Evolutionary conservation across 2,113 vertebrate species (phyloP).

Genomic region (Coreoperca whiteheadi): DNA sequence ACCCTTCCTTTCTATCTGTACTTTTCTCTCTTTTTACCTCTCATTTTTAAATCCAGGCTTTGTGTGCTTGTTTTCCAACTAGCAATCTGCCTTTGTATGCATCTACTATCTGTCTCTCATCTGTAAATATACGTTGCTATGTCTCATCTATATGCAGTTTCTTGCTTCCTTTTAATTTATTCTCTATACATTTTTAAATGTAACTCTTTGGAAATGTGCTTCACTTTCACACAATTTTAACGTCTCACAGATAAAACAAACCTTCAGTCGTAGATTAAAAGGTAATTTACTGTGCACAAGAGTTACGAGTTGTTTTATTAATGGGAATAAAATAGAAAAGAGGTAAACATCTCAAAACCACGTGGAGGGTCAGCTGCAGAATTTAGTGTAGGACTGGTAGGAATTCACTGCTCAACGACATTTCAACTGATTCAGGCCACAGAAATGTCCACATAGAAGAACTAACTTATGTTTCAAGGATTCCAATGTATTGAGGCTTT

Average conservation of each 20-base stretch:
- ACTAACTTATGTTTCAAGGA: not conserved
- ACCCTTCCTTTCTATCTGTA: not conserved
- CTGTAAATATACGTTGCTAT: not conserved
- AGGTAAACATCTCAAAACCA: not conserved
- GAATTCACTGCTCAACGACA: not conserved
- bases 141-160: not conserved
- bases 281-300: not conserved
- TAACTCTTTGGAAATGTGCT: not conserved
- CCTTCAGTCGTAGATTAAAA: not conserved
- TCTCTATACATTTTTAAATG: not conserved
- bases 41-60: conserved; percentile 11
- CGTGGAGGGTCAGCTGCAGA: conserved; percentile 2
- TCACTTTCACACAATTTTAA: not conserved
- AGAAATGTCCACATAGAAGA: not conserved
- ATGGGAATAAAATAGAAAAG: not conserved
- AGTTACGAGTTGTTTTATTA: too few species aligned
- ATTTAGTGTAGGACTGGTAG: not conserved
- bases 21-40: conserved; percentile 4
- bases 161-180: not conserved
- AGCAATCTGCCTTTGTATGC: not conserved
- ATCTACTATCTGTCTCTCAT: not conserved
- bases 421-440: not conserved
- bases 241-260: not conserved
- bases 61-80: not conserved
- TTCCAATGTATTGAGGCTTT: not conserved